Percentiles rank a stretch among this genome's conserved stretches.
Conservation (phyloP, 2,888 invertebrate genomes). For the Callyntrura guangdongensis region DNA sequence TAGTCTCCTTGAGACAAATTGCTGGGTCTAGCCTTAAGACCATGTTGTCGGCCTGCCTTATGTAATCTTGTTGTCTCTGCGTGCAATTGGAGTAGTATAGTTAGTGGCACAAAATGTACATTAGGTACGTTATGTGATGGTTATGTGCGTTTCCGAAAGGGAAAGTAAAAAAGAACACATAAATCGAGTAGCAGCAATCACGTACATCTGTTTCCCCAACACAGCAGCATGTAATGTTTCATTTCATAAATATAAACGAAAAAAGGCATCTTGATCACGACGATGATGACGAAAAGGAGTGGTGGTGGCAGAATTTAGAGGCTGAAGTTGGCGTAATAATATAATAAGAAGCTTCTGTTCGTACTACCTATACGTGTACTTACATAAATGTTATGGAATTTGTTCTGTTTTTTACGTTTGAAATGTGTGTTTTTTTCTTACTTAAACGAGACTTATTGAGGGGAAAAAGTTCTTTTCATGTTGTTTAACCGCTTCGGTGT, state of each 20-base stretch:
- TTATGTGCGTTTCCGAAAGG: constrained; percentile 47
- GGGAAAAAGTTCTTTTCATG: constrained; percentile 43
- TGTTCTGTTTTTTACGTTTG: too few species aligned
- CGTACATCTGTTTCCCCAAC: constrained; percentile 46
- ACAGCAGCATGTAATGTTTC: constrained; percentile 24
- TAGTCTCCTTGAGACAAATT: constrained; percentile 55
- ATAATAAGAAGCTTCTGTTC: too few species aligned
- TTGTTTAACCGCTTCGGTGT: constrained; percentile 71
- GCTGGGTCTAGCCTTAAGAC: background rate
- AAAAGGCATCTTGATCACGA: constrained; percentile 23
- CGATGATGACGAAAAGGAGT: constrained; percentile 12
- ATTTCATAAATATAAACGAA: constrained; percentile 48
- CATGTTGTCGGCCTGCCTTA: constrained; percentile 40
- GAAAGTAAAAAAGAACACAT: constrained; percentile 48
- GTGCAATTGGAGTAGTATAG: constrained; percentile 30
- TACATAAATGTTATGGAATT: background rate
- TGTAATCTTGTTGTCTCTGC: constrained; percentile 8
- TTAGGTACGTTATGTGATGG: background rate
- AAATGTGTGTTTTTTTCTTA: too few species aligned
- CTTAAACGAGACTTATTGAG: constrained; percentile 39
- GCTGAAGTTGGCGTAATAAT: background rate
- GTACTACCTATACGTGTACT: background rate
- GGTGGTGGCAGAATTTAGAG: constrained; percentile 24
- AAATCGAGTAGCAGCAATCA: constrained; percentile 48
- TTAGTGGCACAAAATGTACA: background rate